Conservation (phyloP, 2,888 invertebrate species). For the Ormyrus nitidulus region DNA sequence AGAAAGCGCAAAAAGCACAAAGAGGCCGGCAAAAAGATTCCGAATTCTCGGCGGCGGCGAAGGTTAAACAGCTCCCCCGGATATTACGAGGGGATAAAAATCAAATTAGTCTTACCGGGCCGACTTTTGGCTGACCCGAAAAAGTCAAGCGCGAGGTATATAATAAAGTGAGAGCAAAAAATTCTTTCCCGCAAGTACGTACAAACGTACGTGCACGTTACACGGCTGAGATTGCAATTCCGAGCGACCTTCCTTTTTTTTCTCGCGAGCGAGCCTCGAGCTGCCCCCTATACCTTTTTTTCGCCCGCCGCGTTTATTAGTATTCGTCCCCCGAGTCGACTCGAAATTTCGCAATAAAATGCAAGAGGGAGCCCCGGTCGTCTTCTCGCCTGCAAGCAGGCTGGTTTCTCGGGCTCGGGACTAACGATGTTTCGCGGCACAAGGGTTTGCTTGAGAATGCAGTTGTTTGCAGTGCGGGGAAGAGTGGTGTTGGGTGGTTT, state of each 20-base stretch:
- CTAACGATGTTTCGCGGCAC: no score
- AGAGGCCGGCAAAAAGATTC: neutral
- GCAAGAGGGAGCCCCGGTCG: no score
- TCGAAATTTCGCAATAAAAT: no score
- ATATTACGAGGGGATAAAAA: conserved; percentile 70
- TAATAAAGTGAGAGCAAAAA: no score
- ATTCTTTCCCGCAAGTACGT: neutral
- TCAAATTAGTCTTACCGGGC: conserved; percentile 69
- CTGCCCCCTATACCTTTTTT: neutral
- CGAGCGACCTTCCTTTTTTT: neutral
- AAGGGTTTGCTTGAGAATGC: no score
- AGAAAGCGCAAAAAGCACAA: neutral
- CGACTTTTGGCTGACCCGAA: conserved; percentile 62
- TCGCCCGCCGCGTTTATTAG: neutral
- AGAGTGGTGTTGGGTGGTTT: no score
- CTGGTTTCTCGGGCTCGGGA: no score
- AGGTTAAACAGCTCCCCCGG: conserved; percentile 60
- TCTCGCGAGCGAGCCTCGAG: neutral
- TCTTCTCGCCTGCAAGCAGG: no score
- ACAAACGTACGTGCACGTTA: neutral
- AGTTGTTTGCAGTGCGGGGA: no score
- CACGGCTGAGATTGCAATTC: conserved; percentile 44
- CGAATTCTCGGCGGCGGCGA: conserved; percentile 29
- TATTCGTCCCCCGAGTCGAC: no score
- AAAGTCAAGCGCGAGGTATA: conserved; percentile 49